A percentile compares a stretch with the other conserved stretches of the same genome.
Conservation (phyloP, 2,113 vertebrate genomes). For the Pterocles gutturalis region DNA sequence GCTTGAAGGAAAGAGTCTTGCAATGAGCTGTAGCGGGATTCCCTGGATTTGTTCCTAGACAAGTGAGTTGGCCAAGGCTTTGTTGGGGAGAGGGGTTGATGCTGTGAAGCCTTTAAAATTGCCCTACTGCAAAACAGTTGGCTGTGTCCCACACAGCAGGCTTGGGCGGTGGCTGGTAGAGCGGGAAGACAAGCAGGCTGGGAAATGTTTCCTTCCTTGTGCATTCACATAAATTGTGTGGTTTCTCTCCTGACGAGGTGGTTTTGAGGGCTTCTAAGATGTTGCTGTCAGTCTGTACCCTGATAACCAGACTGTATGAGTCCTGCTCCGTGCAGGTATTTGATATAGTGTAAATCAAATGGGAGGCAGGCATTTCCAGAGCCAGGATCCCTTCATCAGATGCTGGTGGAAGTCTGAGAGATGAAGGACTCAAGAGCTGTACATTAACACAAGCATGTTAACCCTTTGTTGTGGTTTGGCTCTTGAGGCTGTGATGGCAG, state of each 20-base stretch:
- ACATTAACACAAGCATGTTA: neutral
- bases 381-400: neutral
- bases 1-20: constrained; percentile 58
- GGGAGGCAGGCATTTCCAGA: neutral
- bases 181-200: neutral
- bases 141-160: neutral
- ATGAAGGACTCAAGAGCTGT: neutral
- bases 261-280: neutral
- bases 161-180: neutral
- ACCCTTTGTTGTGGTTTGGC: neutral
- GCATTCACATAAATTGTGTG: fast-evolving
- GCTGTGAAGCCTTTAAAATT: neutral
- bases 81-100: neutral
- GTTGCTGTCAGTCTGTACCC: neutral
- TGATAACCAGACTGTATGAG: neutral
- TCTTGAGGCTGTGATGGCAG: neutral
- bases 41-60: constrained; percentile 63
- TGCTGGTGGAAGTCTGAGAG: neutral
- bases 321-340: neutral
- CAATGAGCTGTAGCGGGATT: constrained; percentile 55
- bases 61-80: constrained; percentile 56
- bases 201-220: neutral
- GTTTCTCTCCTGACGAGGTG: neutral
- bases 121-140: neutral
- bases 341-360: neutral